Base-by-base conservation (phyloP, 2,888 invertebrate species). In the Anarsia innoxiella region DNA sequence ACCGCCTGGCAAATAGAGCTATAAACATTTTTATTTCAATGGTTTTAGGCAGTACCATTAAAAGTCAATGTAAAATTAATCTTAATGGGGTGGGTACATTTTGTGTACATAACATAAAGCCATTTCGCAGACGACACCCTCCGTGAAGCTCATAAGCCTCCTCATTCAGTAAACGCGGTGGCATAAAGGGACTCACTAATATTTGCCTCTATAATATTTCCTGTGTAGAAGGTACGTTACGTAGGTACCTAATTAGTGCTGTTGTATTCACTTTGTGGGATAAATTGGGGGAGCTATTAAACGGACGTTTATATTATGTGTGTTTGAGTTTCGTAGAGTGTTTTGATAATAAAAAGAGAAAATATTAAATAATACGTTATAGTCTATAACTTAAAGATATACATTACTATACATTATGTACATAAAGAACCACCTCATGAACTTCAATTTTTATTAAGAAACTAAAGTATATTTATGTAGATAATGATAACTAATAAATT, bases 131-230 rank as follows among this genome's bases (percentile, higher is more conserved):
- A 52, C 52, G 44, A 38, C 29, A 46, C 47, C 11, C 53, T 50
- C 46, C 43, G 51, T 51, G 51, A 2, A 59, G 53, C 56, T 51
- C 41, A 42, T 59, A 65, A 66, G 59, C 64, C 48, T 36, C 32
- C 28, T 8, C 12, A 34, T 38, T 29, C 51, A 40, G 43, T 45
- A 39, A 47, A 34, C 37, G 36, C 41, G 40, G 41, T 15, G 4
- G 40, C 42, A 59, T 61, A 63, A 59, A 66, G 60, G 58, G 70
- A 66, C 68, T 68, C 55, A 58, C 60, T 65, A 62, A 67, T 70
- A 69, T 72, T 69, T 69, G 58, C 60, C 53, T 48, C 40, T 48
- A 45, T 42, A 53, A 60, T 65, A 60, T 65, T 61, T 51, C 52
- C 57, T 53, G 53, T 51, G 43, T 48, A 53, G 52, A 48, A 45